A percentile compares a stretch with the other conserved stretches of the same genome.
Evolutionary conservation across 2,888 invertebrate species (phyloP).

Genomic region (Ophion ellenae): DNA sequence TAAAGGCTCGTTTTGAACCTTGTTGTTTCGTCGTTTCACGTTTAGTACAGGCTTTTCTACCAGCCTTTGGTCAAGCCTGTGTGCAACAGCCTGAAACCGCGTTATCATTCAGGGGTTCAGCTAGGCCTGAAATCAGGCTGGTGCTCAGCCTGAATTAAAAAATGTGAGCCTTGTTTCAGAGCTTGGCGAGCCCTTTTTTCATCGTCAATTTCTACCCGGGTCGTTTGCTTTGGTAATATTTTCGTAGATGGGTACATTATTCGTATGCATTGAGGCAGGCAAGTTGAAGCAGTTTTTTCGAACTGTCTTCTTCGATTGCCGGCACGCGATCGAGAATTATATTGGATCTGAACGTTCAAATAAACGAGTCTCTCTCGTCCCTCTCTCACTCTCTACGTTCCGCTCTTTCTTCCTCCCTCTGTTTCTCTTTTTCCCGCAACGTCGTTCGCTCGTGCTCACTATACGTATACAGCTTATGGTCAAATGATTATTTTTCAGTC

Average conservation of each 20-base stretch:
- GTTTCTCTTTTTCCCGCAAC: slow-evolving; percentile 20
- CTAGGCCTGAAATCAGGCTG: too few relatives aligned
- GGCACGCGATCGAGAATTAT: slow-evolving; percentile 61
- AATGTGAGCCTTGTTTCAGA: too few relatives aligned
- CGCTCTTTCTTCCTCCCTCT: neutral
- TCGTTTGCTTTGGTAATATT: slow-evolving; percentile 43
- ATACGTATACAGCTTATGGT: slow-evolving; percentile 36
- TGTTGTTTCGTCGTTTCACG: too few relatives aligned
- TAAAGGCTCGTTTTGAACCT: too few relatives aligned
- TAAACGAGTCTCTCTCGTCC: slow-evolving; percentile 41
- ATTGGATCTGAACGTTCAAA: slow-evolving; percentile 55
- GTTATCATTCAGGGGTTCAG: too few relatives aligned
- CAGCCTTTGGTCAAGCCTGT: too few relatives aligned
- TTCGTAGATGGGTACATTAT: slow-evolving; percentile 7
- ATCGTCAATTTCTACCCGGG: too few relatives aligned
- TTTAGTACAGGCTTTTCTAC: too few relatives aligned
- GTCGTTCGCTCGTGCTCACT: slow-evolving; percentile 35
- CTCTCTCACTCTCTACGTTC: neutral
- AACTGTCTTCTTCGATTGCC: slow-evolving; percentile 57
- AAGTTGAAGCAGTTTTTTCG: slow-evolving; percentile 30
- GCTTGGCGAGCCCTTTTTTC: too few relatives aligned
- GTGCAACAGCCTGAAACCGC: too few relatives aligned
- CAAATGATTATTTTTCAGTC: slow-evolving; percentile 49
- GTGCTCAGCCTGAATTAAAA: too few relatives aligned
- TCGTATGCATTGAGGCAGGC: slow-evolving; percentile 23